Base-by-base conservation (phyloP, 2,888 invertebrate species). In the Chaitophorus viminalis region DNA sequence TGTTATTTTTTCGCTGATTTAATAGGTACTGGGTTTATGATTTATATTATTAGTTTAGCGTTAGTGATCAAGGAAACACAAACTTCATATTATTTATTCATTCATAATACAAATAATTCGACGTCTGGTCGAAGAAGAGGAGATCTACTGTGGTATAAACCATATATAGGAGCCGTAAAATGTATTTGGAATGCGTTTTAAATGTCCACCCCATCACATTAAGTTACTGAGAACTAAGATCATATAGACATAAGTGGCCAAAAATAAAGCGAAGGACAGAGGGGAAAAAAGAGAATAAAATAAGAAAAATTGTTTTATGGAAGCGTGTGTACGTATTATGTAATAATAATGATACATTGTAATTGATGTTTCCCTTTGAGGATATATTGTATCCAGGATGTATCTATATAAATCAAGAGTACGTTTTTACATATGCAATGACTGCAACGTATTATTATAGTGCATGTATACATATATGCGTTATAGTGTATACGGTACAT, bases 321-420 rank as follows among this genome's bases (percentile, higher is more conserved):
- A 6, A 25, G 21, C 46, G 46, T 46, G 1, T 14, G 46, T 46
- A 46, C 14, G 14, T 14, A 46, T 46, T 46, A 46, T 29, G n/a
- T 9, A 31, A 54, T 25, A 54, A 54, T 75, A n/a, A 81, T 29
- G 46, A 81, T 68, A 68, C 68, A 81, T 39, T 18, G 9, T 29
- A 65, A 79, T 65, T 79, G n/a, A 65, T n/a, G 79, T 81, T 36
- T 18, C 25, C 39, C 65, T n/a, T 29, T 29, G 29, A 65, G 79
- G 29, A 29, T 29, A 36, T 81, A 81, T 68, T 18, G n/a, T n/a
- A n/a, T n/a, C n/a, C n/a, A n/a, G n/a, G n/a, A n/a, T n/a, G n/a
- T n/a, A n/a, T n/a, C n/a, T n/a, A n/a, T 21, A 68, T 81, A 81
- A 68, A 81, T 81, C 39, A 81, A 68, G 11, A 17, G 39, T 9